phyloP scores from a whole-genome alignment of 2,113 vertebrate genomes.

The Willisornis vidua region DNA sequence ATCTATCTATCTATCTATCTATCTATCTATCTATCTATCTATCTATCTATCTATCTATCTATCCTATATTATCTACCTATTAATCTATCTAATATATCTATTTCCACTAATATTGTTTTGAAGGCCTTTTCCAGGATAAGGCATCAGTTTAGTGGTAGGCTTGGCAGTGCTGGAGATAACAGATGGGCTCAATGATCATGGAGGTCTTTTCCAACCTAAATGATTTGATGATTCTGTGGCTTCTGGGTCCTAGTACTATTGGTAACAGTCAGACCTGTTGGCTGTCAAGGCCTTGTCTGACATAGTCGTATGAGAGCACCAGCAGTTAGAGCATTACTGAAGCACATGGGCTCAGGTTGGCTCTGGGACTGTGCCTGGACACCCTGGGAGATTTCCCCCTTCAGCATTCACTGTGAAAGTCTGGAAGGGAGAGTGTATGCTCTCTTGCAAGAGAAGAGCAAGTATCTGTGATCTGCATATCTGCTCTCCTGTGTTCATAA shows the following conservation, averaged over 20 bases:
- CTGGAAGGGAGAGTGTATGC: background rate
- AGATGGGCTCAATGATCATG: rapidly evolving
- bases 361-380: rapidly evolving
- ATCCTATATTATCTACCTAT: too few species aligned
- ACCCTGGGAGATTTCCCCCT: background rate
- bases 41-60: too few species aligned
- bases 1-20: too few species aligned
- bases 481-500: background rate
- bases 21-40: too few species aligned
- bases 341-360: background rate
- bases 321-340: rapidly evolving
- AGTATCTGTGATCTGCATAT: background rate
- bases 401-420: rapidly evolving
- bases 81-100: too few species aligned
- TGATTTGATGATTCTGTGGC: background rate
- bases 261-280: background rate
- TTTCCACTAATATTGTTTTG: too few species aligned
- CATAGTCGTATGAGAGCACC: rapidly evolving
- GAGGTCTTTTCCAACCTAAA: background rate
- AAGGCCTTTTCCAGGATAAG: too few species aligned
- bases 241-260: background rate
- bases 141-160: background rate
- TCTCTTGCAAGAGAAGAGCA: background rate
- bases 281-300: background rate
- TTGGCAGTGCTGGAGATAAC: background rate